These are phyloP conservation scores for Onychostoma macrolepis DNA, from an alignment of 2,113 vertebrate genomes.

Conservation along the genomic window DNA sequence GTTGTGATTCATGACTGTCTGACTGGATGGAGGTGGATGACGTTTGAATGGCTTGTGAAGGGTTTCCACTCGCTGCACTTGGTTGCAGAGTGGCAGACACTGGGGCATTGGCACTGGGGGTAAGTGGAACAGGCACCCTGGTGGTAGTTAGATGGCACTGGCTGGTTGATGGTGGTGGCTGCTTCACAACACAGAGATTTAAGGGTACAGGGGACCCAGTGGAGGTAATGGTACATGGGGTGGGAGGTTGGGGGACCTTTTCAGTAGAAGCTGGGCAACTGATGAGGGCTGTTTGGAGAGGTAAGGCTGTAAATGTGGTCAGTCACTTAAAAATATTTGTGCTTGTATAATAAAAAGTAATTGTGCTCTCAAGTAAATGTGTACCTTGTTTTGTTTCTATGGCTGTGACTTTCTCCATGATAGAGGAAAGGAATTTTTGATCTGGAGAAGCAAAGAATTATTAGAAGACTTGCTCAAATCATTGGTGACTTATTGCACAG, in stretches of 20 bases:
- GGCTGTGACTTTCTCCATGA: neutral
- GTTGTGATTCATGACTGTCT: neutral
- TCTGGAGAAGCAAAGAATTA: neutral
- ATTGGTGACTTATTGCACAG: no score
- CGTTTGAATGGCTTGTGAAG: neutral
- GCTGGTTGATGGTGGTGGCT: neutral
- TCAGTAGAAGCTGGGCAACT: no score
- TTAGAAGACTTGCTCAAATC: no score
- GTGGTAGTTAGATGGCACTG: neutral
- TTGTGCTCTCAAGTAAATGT: no score
- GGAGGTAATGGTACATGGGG: no score
- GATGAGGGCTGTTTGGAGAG: no score
- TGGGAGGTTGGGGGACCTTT: no score
- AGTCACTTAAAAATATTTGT: no score
- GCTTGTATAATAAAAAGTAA: no score
- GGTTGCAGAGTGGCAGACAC: neutral
- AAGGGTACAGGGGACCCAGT: no score
- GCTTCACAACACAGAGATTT: no score
- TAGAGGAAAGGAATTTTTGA: neutral
- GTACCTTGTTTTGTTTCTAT: neutral
- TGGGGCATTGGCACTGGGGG: neutral
- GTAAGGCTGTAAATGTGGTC: no score
- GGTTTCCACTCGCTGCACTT: neutral
- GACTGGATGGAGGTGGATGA: neutral
- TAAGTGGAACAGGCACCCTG: neutral